Evolutionary conservation across 2,888 invertebrate genomes (phyloP).

Genomic region (Salpingus planirostris): DNA sequence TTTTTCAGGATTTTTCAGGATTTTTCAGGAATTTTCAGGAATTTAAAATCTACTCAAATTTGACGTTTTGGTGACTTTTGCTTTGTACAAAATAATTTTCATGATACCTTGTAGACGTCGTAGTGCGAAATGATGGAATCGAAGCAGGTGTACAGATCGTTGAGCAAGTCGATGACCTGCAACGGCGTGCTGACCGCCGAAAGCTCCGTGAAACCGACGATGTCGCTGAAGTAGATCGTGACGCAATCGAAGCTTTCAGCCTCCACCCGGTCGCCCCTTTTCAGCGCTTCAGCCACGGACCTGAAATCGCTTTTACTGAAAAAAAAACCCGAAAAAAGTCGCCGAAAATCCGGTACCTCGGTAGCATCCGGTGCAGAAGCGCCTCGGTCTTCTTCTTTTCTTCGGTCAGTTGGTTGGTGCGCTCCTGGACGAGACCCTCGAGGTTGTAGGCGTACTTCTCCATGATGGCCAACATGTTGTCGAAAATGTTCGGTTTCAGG

Average conservation of each 20-base stretch:
- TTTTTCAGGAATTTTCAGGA: no score
- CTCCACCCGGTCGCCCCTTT: conserved; percentile 67
- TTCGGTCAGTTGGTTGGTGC: conserved; percentile 69
- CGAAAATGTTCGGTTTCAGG: conserved; percentile 76
- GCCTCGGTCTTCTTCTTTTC: conserved; percentile 82
- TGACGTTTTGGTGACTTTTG: no score
- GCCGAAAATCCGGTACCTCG: conserved; percentile 66
- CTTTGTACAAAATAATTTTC: no score
- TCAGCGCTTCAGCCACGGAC: conserved; percentile 71
- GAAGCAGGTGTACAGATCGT: conserved; percentile 81
- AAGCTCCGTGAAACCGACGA: conserved; percentile 73
- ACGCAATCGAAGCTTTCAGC: conserved; percentile 77
- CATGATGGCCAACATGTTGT: conserved; percentile 86
- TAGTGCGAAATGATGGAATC: conserved; percentile 82
- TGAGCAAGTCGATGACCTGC: conserved; percentile 78
- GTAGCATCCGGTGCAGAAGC: conserved; percentile 75
- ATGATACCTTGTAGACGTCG: conserved; percentile 80
- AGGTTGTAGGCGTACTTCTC: conserved; percentile 84
- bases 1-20: no score
- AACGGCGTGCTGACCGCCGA: conserved; percentile 73
- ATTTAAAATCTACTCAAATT: no score
- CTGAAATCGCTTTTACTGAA: conserved; percentile 37
- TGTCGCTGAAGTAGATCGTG: conserved; percentile 77
- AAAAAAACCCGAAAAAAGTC: not conserved
- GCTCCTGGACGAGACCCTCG: conserved; percentile 72